Evolutionary conservation across 1,140 invertebrate species (phyloP).

Genomic region (Heliconius hermathena): DNA sequence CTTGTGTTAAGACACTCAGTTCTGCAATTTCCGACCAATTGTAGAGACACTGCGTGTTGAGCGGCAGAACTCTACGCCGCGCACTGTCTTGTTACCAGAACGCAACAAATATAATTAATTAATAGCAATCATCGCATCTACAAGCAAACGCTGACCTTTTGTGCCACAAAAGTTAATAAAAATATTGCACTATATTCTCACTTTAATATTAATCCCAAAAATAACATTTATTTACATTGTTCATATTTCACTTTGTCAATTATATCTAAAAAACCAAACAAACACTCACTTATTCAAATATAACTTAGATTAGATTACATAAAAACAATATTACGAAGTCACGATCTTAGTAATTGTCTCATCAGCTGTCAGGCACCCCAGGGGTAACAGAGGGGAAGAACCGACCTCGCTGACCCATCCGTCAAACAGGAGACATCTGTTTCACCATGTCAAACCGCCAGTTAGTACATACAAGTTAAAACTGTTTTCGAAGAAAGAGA

Average conservation of each 20-base stretch:
- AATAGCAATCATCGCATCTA: neutral
- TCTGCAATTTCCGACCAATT: no score
- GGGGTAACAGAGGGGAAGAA: conserved; percentile 71
- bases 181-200: neutral
- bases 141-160: no score
- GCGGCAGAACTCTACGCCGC: neutral
- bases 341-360: conserved; percentile 73
- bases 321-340: conserved; percentile 44
- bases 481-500: conserved; percentile 52
- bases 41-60: no score
- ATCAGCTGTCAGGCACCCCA: conserved; percentile 68
- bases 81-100: neutral
- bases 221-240: neutral
- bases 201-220: neutral
- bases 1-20: no score
- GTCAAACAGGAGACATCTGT: conserved; percentile 77
- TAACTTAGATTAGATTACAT: neutral
- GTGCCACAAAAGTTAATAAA: neutral
- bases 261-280: no score
- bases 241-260: neutral
- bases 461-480: conserved; percentile 65
- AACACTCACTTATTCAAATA: neutral
- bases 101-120: no score
- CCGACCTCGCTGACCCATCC: conserved; percentile 75
- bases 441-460: conserved; percentile 74